Conservation (phyloP, 2,797 vertebrate species). For the Alcedo quadribrachys region DNA sequence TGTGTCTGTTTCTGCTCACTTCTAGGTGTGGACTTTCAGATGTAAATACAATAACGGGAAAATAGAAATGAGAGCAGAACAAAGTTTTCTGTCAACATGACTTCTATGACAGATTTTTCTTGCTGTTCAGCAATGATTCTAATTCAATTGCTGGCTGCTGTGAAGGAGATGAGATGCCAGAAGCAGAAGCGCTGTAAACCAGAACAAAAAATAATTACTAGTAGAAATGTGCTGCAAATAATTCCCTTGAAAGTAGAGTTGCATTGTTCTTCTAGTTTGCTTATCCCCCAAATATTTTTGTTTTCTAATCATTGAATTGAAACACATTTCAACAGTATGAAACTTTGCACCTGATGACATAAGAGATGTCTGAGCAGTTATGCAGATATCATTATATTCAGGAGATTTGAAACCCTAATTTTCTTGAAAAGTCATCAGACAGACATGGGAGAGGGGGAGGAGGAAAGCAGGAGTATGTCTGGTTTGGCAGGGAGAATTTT, state of each 20-base stretch:
- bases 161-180: conserved; percentile 75
- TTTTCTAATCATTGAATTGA: conserved; percentile 31
- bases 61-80: conserved; percentile 55
- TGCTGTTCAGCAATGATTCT: conserved; percentile 70
- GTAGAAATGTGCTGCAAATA: conserved; percentile 65
- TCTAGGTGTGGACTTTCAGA: conserved; percentile 48
- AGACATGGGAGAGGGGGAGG: neutral
- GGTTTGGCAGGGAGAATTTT: neutral
- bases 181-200: conserved; percentile 67
- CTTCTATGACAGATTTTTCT: conserved; percentile 71
- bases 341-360: neutral
- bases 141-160: conserved; percentile 75
- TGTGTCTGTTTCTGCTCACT: conserved; percentile 14
- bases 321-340: neutral
- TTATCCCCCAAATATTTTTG: conserved; percentile 47
- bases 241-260: conserved; percentile 57
- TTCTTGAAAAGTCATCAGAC: conserved; percentile 5
- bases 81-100: conserved; percentile 70
- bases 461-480: neutral
- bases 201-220: conserved; percentile 74
- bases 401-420: conserved; percentile 29
- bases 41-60: conserved; percentile 61
- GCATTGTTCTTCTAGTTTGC: conserved; percentile 27
- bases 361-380: conserved; percentile 5
- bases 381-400: neutral